Base-by-base conservation (phyloP, 2,797 vertebrate genomes). In the Heliangelus exortis region DNA sequence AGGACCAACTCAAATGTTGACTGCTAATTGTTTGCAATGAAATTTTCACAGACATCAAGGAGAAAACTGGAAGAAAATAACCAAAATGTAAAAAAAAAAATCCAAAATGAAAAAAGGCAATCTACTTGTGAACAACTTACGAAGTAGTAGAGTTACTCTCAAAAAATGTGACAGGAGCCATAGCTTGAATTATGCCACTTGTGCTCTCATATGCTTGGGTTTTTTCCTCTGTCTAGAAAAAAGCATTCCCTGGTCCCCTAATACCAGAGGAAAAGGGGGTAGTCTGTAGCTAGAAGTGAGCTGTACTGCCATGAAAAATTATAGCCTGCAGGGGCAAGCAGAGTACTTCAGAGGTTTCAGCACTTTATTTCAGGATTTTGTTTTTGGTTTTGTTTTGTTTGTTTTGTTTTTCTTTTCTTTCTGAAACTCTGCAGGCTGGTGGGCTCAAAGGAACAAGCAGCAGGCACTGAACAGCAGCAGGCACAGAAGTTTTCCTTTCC, bases 401-500 rank as follows among this genome's bases (percentile, higher is more conserved):
- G 41, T 41, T 28, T 7, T 20, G 39, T 33, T 72, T 31, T 57
- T 29, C 9, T 7, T 23, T 7, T 9, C 25, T 36, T 20, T 78
- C 43, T 31, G 16, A 41, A 41, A 41, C 39, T 73, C 23, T 89
- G 48, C 39, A 76, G 68, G 45, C 20, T n/a, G n/a, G 26, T 48
- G 63, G 67, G 28, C 55, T 73, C 26, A 66, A 50, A 89, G 53
- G 28, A 57, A 33, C 28, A 16, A 1, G 28, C 25, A 85, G 63
- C 63, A 74, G 36, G 11, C 72, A 14, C 34, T 34, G 55, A 77
- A 33, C 18, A 1, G 1, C 18, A 1, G 1, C 26, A 89, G 55
- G 9, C 50, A 33, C 41, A 33, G 0, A 0, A 21, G 12, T 9
- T 78, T 22, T 26, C 45, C 39, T 77, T 3, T 21, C 20, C 10